A percentile compares a stretch with the other conserved stretches of the same genome.
Conservation (phyloP, 2,113 vertebrate species). For the Oncorhynchus mykiss region DNA sequence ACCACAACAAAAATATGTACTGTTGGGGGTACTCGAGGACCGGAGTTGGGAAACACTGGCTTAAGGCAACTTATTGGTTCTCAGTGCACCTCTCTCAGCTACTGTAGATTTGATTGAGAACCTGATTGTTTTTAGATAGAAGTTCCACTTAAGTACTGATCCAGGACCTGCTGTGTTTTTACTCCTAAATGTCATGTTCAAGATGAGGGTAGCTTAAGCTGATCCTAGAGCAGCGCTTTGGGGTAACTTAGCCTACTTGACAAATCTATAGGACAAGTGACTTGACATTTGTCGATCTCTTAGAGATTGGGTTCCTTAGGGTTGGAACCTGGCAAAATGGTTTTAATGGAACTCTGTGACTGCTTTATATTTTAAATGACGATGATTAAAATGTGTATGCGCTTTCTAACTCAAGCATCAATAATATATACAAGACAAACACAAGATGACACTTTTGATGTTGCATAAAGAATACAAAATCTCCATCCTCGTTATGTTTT, state of each 20-base stretch:
- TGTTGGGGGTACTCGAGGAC: no score
- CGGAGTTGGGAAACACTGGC: no score
- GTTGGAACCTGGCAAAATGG: neutral
- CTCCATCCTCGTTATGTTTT: conserved; percentile 67
- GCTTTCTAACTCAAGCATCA: conserved; percentile 69
- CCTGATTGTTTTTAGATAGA: neutral
- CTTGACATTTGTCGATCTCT: no score
- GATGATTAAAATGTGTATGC: conserved; percentile 62
- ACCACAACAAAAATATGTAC: no score
- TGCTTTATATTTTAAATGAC: conserved; percentile 63
- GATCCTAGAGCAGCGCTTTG: neutral
- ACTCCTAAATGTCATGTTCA: neutral
- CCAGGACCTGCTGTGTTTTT: neutral
- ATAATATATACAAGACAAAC: conserved; percentile 65
- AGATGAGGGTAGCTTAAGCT: neutral
- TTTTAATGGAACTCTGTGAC: conserved; percentile 11
- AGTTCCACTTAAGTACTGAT: conserved; percentile 1
- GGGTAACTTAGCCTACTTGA: neutral
- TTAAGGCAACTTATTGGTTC: no score
- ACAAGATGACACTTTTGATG: conserved; percentile 72
- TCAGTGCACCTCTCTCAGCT: neutral
- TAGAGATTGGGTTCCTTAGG: no score
- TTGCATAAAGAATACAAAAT: conserved; percentile 59
- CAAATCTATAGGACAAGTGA: neutral
- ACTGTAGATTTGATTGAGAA: neutral